Conservation (phyloP, 2,797 vertebrate species). For the Sarcoramphus papa region DNA sequence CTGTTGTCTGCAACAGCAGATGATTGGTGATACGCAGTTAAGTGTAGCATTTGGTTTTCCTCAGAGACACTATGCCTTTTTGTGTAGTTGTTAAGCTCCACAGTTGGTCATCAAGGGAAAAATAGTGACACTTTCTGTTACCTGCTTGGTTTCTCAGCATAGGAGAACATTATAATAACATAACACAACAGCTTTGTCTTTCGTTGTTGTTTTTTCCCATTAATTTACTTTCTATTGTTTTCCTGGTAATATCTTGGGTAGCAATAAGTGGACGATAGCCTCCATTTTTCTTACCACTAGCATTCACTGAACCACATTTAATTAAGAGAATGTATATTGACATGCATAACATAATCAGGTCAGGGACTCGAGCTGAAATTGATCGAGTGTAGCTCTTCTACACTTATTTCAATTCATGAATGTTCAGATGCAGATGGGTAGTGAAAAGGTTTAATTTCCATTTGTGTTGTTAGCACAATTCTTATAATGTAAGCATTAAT, state of each 20-base stretch:
- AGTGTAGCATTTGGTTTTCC: neutral
- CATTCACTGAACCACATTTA: constrained; percentile 57
- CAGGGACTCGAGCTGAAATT: constrained; percentile 51
- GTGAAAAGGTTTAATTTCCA: constrained; percentile 72
- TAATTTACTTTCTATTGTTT: constrained; percentile 22
- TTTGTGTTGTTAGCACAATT: constrained; percentile 60
- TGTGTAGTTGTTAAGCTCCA: neutral
- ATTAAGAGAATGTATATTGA: constrained; percentile 68
- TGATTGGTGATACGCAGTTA: neutral
- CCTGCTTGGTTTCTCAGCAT: neutral
- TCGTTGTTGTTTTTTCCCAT: neutral
- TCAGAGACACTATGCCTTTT: neutral
- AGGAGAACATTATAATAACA: neutral
- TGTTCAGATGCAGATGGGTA: constrained; percentile 56
- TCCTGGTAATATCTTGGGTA: neutral
- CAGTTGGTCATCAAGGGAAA: neutral
- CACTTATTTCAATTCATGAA: constrained; percentile 68
- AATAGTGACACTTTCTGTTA: neutral
- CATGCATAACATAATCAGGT: constrained; percentile 55
- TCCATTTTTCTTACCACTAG: constrained; percentile 9
- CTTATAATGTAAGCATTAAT: constrained; percentile 69
- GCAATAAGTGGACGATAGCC: neutral
- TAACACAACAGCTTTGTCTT: neutral
- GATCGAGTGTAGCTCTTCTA: constrained; percentile 65
- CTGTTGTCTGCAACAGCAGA: neutral